Evolutionary conservation across 2,797 vertebrate species (phyloP).

Genomic region (Lerista edwardsae): DNA sequence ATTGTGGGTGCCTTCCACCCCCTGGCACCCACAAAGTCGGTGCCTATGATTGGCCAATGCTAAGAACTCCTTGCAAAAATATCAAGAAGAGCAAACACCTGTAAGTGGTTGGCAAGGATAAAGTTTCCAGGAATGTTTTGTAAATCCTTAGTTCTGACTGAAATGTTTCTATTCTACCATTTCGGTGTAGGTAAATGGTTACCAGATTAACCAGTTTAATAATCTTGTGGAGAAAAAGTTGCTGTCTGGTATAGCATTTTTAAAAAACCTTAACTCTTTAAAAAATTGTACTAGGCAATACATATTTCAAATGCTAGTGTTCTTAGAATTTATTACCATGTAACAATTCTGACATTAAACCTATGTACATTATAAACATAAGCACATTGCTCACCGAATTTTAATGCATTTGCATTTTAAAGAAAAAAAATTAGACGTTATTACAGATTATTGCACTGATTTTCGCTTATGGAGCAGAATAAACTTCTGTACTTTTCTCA

Average conservation of each 20-base stretch:
- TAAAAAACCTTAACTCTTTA: rapidly evolving
- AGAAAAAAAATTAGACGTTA: not conserved
- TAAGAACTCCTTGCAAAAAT: not conserved
- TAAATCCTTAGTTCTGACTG: not conserved
- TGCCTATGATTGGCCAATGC: not conserved
- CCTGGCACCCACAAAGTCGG: too few relatives aligned
- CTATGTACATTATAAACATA: not conserved
- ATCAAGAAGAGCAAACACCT: not conserved
- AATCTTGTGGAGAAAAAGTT: not conserved
- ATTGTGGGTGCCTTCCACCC: too few relatives aligned
- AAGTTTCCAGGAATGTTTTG: not conserved
- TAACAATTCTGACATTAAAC: too few relatives aligned
- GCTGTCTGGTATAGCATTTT: not conserved
- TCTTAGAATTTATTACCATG: not conserved
- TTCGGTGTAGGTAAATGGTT: not conserved
- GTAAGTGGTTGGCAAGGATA: not conserved
- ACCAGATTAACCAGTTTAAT: not conserved
- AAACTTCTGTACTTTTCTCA: not conserved
- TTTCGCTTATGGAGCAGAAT: not conserved
- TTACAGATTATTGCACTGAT: not conserved
- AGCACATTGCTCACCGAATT: not conserved
- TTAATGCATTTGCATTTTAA: not conserved
- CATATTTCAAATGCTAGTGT: not conserved
- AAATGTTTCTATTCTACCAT: not conserved
- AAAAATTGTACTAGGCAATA: rapidly evolving